Percentiles rank a stretch among this genome's conserved stretches.
These are phyloP conservation scores for Danio kyathit DNA, from an alignment of 2,797 vertebrate genomes.

Conservation along the genomic window DNA sequence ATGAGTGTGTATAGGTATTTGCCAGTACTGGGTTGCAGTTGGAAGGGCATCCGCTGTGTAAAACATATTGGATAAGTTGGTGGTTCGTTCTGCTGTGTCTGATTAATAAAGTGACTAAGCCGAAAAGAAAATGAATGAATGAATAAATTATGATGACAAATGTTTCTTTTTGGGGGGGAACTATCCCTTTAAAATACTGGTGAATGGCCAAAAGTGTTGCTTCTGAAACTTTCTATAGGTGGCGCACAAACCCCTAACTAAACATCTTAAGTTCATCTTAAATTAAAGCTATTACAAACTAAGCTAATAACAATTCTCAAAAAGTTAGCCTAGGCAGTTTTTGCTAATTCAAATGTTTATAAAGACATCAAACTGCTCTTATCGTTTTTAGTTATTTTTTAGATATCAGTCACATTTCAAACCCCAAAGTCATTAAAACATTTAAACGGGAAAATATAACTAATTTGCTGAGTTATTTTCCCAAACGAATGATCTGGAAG, in stretches of 20 bases:
- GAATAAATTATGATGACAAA: too few species aligned
- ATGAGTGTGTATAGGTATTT: too few species aligned
- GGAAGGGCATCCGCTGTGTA: too few species aligned
- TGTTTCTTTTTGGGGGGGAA: too few species aligned
- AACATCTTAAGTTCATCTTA: background rate
- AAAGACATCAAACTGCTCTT: background rate
- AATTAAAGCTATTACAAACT: background rate
- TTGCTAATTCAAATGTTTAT: background rate
- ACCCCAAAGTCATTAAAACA: background rate
- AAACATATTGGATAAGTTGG: too few species aligned
- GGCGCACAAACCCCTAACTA: background rate
- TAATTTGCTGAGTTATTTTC: constrained; percentile 48
- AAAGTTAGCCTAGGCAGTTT: background rate
- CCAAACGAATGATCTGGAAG: constrained; percentile 5
- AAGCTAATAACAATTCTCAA: background rate
- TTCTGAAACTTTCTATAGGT: background rate
- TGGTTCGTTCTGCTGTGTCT: too few species aligned
- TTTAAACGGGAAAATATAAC: background rate
- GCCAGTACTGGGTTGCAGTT: too few species aligned
- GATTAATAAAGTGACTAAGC: too few species aligned
- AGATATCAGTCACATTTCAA: background rate
- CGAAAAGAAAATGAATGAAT: too few species aligned
- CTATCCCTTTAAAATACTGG: too few species aligned
- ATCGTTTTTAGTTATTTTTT: too few species aligned
- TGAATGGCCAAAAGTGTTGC: background rate